Evolutionary conservation across 92 coral and sea anemone genomes (phyloP).

Genomic region (Heliopora coerulea): DNA sequence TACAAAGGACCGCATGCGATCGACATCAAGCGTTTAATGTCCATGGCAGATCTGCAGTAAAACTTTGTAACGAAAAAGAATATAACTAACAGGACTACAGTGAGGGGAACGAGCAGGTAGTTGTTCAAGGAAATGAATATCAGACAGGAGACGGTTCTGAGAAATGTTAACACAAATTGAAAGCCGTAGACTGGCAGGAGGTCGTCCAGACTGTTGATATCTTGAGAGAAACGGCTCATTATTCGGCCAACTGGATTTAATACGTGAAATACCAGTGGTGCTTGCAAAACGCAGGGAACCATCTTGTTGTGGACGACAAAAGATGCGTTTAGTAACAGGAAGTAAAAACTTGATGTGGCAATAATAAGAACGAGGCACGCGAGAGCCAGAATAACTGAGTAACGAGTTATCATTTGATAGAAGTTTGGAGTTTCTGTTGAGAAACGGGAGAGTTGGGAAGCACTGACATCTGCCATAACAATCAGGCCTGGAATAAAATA

Average conservation of each 20-base stretch:
- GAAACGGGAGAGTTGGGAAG: not conserved
- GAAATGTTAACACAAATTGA: too few species aligned
- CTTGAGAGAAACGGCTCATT: slow-evolving; percentile 32
- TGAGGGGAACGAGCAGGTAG: too few species aligned
- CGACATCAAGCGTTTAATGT: too few species aligned
- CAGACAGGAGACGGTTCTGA: too few species aligned
- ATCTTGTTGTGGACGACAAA: slow-evolving; percentile 20
- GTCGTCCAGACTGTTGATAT: slow-evolving; percentile 11
- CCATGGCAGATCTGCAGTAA: too few species aligned
- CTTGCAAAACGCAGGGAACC: slow-evolving; percentile 11
- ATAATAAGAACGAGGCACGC: not conserved
- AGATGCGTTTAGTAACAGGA: slow-evolving; percentile 3
- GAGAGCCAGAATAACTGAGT: slow-evolving; percentile 1
- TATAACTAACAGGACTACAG: too few species aligned
- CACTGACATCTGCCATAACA: not conserved
- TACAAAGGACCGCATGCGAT: too few species aligned
- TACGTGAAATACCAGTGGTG: slow-evolving; percentile 1
- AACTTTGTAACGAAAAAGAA: too few species aligned
- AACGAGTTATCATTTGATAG: not conserved
- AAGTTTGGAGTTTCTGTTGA: not conserved
- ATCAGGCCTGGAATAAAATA: not conserved
- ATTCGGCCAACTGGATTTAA: slow-evolving; percentile 19
- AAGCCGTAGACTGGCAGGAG: too few species aligned
- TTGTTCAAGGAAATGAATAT: too few species aligned
- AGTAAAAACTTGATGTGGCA: slow-evolving; percentile 5